These are phyloP conservation scores for Upupa epops DNA, from an alignment of 2,113 vertebrate genomes.

Conservation along the genomic window DNA sequence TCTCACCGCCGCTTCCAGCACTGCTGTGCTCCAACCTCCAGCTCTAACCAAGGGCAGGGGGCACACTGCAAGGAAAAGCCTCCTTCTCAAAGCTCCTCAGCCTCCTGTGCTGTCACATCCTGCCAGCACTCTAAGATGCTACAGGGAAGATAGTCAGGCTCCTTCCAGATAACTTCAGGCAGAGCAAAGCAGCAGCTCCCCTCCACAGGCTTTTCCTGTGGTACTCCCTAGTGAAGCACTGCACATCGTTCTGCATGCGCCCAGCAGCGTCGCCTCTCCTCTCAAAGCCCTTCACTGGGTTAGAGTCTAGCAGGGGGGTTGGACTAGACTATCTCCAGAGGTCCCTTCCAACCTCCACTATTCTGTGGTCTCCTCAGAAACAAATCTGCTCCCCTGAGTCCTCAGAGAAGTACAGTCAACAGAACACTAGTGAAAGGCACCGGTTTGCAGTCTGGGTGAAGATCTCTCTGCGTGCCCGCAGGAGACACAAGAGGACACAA, in stretches of 20 bases:
- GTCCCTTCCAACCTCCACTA: too few relatives aligned
- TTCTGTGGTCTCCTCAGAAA: background rate
- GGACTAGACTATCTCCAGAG: too few relatives aligned
- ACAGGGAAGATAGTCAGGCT: conserved; percentile 10
- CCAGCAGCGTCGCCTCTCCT: background rate
- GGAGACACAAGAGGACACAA: background rate
- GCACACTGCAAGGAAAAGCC: background rate
- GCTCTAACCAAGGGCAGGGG: background rate
- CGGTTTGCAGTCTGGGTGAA: background rate
- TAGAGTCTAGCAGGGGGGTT: background rate
- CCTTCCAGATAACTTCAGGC: conserved; percentile 27
- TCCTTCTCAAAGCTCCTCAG: background rate
- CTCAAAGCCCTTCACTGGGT: background rate
- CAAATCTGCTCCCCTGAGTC: background rate
- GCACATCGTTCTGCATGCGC: background rate
- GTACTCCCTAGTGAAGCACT: background rate
- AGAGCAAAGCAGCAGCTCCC: background rate
- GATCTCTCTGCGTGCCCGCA: background rate
- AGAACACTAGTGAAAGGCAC: background rate
- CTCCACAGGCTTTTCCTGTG: background rate
- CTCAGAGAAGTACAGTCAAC: background rate
- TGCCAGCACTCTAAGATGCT: background rate
- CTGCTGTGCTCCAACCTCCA: background rate
- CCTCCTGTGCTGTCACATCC: background rate
- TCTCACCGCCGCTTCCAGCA: background rate